Percentiles rank a stretch among this genome's conserved stretches.
These are phyloP conservation scores for Halcyon malimbica DNA, from an alignment of 2,113 vertebrate genomes.

Conservation along the genomic window DNA sequence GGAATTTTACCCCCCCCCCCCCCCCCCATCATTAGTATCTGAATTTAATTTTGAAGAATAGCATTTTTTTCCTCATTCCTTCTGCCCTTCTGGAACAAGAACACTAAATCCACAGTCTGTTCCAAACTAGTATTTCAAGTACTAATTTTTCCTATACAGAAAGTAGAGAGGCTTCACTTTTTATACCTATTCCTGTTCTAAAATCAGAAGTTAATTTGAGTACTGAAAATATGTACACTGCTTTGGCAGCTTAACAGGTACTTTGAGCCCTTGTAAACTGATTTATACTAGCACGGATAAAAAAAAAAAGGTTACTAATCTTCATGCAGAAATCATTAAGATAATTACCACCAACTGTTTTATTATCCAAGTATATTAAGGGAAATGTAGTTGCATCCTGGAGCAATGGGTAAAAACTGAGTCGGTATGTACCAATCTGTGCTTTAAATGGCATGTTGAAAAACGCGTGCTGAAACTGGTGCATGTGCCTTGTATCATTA, in stretches of 20 bases:
- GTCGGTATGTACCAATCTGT: background rate
- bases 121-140: background rate
- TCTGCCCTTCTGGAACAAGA: background rate
- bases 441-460: background rate
- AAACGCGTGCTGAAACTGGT: background rate
- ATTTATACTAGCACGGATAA: constrained; percentile 55
- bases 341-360: constrained; percentile 57
- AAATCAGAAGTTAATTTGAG: constrained; percentile 22
- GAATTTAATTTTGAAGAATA: background rate
- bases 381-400: constrained; percentile 25
- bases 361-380: constrained; percentile 28
- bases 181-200: background rate
- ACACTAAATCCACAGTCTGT: background rate
- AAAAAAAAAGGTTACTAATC: constrained; percentile 58
- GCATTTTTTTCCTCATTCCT: background rate
- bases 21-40: background rate
- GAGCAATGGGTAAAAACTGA: constrained; percentile 3
- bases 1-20: background rate
- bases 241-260: constrained; percentile 24
- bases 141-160: background rate
- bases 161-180: background rate
- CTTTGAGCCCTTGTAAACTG: constrained; percentile 47
- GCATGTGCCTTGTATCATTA: background rate
- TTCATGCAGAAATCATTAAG: constrained; percentile 49
- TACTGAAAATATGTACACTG: background rate